These are phyloP conservation scores for Odocoileus hemionus DNA, from an alignment of 2,113 vertebrate genomes.

Conservation along the genomic window DNA sequence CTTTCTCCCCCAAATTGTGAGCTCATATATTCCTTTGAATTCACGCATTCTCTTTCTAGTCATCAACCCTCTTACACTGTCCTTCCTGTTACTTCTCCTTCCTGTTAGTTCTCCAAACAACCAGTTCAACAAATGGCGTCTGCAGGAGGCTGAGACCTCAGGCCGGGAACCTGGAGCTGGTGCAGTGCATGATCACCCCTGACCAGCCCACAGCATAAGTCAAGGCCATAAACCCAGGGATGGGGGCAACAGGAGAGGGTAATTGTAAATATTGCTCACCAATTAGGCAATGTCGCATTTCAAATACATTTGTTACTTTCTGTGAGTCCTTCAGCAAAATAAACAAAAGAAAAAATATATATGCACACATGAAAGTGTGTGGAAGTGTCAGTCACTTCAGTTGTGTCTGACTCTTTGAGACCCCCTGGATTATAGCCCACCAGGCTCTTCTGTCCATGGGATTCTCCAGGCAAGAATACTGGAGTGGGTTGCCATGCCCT, in stretches of 20 bases:
- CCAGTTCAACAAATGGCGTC: background rate
- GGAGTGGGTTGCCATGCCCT: background rate
- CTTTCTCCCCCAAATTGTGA: background rate
- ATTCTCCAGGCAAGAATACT: background rate
- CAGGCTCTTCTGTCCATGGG: background rate
- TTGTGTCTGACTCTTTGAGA: background rate
- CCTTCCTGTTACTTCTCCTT: background rate
- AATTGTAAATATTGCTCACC: background rate
- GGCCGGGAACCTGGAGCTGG: background rate
- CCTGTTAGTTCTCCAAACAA: background rate
- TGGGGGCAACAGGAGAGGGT: background rate
- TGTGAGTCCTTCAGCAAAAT: background rate
- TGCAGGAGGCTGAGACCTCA: background rate
- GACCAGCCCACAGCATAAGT: background rate
- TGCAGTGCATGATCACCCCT: background rate
- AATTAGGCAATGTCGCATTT: background rate
- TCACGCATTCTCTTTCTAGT: background rate
- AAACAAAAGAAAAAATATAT: background rate
- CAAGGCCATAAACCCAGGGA: background rate
- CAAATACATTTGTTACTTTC: background rate
- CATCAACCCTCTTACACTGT: constrained; percentile 1
- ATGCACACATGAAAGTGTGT: background rate
- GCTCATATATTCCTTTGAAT: background rate
- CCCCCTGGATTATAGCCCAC: background rate
- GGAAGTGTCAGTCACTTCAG: background rate